Conservation (phyloP, 2,797 vertebrate species). For the Anabacerthia variegaticeps region DNA sequence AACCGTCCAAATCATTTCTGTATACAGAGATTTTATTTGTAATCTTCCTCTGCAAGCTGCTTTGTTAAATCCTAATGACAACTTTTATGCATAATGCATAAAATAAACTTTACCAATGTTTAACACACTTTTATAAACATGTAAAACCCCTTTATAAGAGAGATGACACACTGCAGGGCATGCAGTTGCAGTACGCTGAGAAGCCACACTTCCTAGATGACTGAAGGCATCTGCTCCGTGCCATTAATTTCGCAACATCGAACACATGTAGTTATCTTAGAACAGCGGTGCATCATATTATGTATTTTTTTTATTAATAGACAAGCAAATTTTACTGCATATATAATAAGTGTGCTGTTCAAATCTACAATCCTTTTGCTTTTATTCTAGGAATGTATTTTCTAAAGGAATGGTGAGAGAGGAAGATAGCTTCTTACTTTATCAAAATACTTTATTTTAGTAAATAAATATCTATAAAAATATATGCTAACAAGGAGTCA, state of each 20-base stretch:
- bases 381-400: constrained; percentile 52
- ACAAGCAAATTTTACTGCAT: constrained; percentile 48
- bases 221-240: constrained; percentile 44
- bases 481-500: constrained; percentile 63
- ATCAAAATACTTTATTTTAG: constrained; percentile 53
- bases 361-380: constrained; percentile 33
- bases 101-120: constrained; percentile 81
- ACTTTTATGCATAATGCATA: constrained; percentile 82
- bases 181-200: constrained; percentile 12
- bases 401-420: not conserved
- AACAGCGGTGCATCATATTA: constrained; percentile 36
- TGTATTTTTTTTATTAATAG: constrained; percentile 49
- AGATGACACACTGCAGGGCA: constrained; percentile 69
- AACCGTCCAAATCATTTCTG: constrained; percentile 77
- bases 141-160: constrained; percentile 70
- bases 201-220: constrained; percentile 24
- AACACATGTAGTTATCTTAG: constrained; percentile 52
- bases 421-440: constrained; percentile 11
- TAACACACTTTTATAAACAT: constrained; percentile 76
- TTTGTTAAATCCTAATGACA: constrained; percentile 83
- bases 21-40: constrained; percentile 80
- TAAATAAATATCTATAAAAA: constrained; percentile 70
- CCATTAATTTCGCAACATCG: constrained; percentile 65
- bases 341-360: constrained; percentile 33
- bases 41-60: constrained; percentile 79